Evolutionary conservation across 1,140 invertebrate species (phyloP).

Genomic region (Globodera ellingtonae): DNA sequence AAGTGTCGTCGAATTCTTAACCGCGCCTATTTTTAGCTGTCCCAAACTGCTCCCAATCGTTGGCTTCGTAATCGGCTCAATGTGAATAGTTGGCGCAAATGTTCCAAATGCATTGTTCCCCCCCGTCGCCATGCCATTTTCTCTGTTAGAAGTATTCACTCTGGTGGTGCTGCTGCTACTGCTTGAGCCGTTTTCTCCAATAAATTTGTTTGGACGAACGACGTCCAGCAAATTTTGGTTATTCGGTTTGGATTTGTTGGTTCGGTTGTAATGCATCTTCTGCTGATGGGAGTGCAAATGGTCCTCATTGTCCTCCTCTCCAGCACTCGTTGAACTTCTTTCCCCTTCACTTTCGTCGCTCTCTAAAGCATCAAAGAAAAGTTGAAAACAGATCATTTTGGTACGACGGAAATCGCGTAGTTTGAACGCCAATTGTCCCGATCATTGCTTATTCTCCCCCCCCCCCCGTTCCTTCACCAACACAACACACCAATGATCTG

Average conservation of each 20-base stretch:
- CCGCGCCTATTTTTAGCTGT: not conserved
- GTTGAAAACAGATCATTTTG: no score
- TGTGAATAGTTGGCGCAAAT: not conserved
- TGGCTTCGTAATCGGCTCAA: not conserved
- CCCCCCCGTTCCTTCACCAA: not conserved
- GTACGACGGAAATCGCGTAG: no score
- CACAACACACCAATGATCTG: slow-evolving; percentile 13
- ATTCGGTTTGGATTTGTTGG: not conserved
- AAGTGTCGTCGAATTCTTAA: not conserved
- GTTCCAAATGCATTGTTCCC: not conserved
- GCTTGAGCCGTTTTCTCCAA: not conserved
- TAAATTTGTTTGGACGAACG: not conserved
- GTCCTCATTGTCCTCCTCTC: not conserved
- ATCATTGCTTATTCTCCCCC: not conserved
- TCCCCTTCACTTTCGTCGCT: not conserved
- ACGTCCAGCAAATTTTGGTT: not conserved
- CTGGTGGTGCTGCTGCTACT: not conserved
- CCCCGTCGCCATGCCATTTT: not conserved
- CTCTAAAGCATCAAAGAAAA: not conserved
- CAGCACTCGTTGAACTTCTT: not conserved
- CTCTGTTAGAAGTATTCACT: not conserved
- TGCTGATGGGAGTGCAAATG: not conserved
- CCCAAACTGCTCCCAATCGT: not conserved
- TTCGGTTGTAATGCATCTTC: slow-evolving; percentile 6
- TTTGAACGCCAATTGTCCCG: not conserved